Conservation (phyloP, 2,113 vertebrate genomes). For the Vidua macroura region DNA sequence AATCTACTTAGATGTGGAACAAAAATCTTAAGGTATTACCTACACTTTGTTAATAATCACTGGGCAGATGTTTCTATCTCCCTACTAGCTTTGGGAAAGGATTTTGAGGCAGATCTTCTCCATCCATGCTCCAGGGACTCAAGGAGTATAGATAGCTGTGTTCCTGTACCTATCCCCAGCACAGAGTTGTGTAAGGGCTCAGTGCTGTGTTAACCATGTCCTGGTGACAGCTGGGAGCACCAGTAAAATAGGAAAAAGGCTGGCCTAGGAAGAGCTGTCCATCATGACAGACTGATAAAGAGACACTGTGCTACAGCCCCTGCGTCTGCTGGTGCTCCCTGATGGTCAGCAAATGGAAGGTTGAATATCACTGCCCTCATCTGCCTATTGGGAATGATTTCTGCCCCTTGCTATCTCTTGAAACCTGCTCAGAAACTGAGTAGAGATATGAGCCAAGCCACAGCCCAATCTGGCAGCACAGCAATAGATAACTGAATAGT, state of each 20-base stretch:
- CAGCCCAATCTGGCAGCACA: not conserved
- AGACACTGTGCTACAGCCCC: not conserved
- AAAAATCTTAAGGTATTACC: not conserved
- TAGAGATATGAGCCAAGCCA: not conserved
- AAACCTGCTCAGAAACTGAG: not conserved
- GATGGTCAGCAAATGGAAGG: not conserved
- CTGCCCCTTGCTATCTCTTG: not conserved
- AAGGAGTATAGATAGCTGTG: fast-evolving
- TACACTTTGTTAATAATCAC: not conserved
- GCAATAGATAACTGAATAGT: not conserved
- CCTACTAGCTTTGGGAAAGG: not conserved
- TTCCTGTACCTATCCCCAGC: not conserved
- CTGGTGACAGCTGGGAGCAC: not conserved
- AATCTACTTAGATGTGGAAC: not conserved
- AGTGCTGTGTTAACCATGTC: not conserved
- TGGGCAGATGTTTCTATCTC: not conserved
- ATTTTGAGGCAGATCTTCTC: not conserved
- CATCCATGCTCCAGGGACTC: not conserved
- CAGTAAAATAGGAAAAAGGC: not conserved
- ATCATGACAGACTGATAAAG: not conserved
- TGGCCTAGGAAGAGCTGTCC: not conserved
- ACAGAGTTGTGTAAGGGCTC: not conserved
- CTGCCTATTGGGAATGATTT: not conserved
- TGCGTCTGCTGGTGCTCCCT: not conserved
- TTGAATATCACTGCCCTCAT: not conserved